These are phyloP conservation scores for Apis laboriosa DNA, from an alignment of 1,140 invertebrate species.

Conservation along the genomic window DNA sequence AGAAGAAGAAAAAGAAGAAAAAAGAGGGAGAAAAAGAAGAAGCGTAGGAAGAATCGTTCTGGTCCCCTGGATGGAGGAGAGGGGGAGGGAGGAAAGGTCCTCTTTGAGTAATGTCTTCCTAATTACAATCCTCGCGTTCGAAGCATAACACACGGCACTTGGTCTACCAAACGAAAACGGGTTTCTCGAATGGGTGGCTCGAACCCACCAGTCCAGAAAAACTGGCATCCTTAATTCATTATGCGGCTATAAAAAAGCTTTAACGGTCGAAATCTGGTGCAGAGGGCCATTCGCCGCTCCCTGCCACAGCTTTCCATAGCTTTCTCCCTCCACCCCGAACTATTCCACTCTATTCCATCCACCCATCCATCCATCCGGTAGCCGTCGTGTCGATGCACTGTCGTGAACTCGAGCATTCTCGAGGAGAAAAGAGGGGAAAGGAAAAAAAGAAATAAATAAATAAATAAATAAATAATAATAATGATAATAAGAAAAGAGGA, in stretches of 20 bases:
- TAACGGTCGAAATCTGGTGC: conserved; percentile 46
- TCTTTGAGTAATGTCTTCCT: conserved; percentile 72
- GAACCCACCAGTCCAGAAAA: conserved; percentile 36
- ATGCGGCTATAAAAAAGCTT: conserved; percentile 44
- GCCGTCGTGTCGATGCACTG: neutral
- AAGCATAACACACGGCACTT: conserved; percentile 43
- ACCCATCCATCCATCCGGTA: neutral
- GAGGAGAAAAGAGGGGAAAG: neutral
- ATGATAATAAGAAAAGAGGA: neutral
- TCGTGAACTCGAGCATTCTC: neutral
- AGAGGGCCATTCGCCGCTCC: neutral
- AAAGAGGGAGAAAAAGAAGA: neutral
- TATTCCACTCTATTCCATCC: neutral
- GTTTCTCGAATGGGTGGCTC: conserved; percentile 30
- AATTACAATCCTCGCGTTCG: conserved; percentile 68
- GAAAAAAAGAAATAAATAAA: too few species aligned
- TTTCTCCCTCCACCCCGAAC: neutral
- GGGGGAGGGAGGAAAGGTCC: conserved; percentile 37
- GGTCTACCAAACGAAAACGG: conserved; percentile 33
- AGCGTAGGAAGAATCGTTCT: conserved; percentile 23
- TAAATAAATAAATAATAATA: too few species aligned
- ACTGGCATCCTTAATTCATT: conserved; percentile 52
- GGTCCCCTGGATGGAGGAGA: neutral
- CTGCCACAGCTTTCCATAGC: neutral
- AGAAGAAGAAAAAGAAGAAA: neutral